Base-by-base conservation (phyloP, 2,113 vertebrate species). In the Tretioscincus oriximinensis region DNA sequence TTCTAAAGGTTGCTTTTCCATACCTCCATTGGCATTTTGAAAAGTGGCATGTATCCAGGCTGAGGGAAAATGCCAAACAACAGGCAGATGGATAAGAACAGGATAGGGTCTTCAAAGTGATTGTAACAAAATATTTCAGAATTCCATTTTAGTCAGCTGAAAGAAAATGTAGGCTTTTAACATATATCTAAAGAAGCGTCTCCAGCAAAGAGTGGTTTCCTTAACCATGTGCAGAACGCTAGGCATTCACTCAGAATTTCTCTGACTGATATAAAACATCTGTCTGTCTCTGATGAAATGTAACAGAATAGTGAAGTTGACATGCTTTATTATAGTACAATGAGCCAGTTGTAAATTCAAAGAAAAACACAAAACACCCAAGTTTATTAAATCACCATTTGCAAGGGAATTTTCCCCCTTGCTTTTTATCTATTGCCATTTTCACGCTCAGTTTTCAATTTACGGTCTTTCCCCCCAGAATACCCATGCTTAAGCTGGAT, bases 211-310 rank as follows among this genome's bases (percentile, higher is more conserved):
- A 89, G 76, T 75, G 86, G 90, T 91, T 90, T 86, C 0, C 54
- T 86, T 86, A 92, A 88, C 76, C 85, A 73, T 88, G 84, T 85
- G 81, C 80, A 87, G 64, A 86, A 45, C 73, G 49, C 24, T 18
- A 72, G 60, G 74, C 35, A 81, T 81, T 80, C 28, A 81, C 77
- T 80, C 73, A 4, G 29, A 84, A 77, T 84, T 80, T 87, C 84
- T 86, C 85, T 75, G 35, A 58, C 81, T 91, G 91, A 92, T 92
- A 85, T 73, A 90, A 89, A 93, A 88, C 91, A 91, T 90, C 89
- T 93, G 91, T 84, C 67, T 83, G 78, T 78, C 82, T 84, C 85
- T 77, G 88, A 77, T 84, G 85, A 87, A 87, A 87, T 87, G 87
- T 77, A 24, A 16, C 24, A 68, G 70, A 82, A 84, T 81, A 90